Conservation (phyloP, 2,888 invertebrate genomes). For the Zaprionus obscuricornis region DNA sequence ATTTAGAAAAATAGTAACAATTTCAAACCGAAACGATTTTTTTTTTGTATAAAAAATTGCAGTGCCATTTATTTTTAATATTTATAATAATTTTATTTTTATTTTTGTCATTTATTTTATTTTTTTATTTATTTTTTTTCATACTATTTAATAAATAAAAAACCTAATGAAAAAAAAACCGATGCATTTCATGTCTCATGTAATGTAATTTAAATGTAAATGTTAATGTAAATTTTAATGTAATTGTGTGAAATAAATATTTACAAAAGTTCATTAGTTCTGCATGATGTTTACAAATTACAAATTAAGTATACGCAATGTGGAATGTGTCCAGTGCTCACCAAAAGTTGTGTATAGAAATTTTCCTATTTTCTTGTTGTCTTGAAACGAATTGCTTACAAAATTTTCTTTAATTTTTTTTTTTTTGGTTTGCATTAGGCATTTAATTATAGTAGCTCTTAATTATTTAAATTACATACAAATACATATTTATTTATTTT, state of each 20-base stretch:
- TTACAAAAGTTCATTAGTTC: constrained; percentile 62
- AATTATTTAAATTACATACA: constrained; percentile 24
- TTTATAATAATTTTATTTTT: constrained; percentile 13
- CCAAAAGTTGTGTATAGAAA: constrained; percentile 32
- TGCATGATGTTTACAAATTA: constrained; percentile 12
- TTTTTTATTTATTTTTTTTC: constrained; percentile 7
- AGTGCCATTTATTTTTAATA: constrained; percentile 48
- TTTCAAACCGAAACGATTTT: constrained; percentile 52
- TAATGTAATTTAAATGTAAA: not conserved
- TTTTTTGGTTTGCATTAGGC: constrained; percentile 24
- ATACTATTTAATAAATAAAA: constrained; percentile 21
- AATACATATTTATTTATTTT: too few relatives aligned
- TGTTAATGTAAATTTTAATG: not conserved
- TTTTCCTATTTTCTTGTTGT: not conserved
- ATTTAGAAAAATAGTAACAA: constrained; percentile 65
- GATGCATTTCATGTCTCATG: constrained; percentile 9
- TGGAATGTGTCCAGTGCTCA: constrained; percentile 49
- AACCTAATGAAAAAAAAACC: constrained; percentile 25
- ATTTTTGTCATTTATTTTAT: constrained; percentile 7
- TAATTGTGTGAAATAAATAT: constrained; percentile 62
- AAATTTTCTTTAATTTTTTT: constrained; percentile 29
- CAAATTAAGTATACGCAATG: constrained; percentile 45
- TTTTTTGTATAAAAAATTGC: constrained; percentile 58
- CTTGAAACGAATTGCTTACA: constrained; percentile 57
- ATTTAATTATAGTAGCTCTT: constrained; percentile 24